Conservation (phyloP, 1,140 invertebrate genomes). For the Cherax quadricarinatus region DNA sequence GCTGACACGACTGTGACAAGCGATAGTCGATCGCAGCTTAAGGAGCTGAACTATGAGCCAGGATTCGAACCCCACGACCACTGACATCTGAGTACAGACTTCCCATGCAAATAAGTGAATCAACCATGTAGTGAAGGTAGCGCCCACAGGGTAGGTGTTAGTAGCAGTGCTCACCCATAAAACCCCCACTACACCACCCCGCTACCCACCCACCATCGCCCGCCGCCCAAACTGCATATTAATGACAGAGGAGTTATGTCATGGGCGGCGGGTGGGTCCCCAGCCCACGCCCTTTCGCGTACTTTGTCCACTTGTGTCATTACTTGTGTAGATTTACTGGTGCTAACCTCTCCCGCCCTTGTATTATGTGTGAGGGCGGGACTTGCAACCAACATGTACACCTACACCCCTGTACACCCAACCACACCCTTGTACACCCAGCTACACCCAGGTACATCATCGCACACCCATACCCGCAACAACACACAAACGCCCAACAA, state of each 20-base stretch:
- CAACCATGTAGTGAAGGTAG: too few relatives aligned
- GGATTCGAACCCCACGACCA: too few relatives aligned
- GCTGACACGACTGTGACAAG: too few relatives aligned
- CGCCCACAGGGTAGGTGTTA: too few relatives aligned
- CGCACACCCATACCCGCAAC: constrained; percentile 4
- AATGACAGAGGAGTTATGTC: constrained; percentile 32
- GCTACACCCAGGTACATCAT: not conserved
- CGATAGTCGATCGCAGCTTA: too few relatives aligned
- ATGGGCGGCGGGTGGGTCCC: constrained; percentile 17
- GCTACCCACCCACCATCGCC: not conserved
- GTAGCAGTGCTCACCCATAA: too few relatives aligned
- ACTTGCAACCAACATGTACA: not conserved
- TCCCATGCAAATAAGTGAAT: too few relatives aligned
- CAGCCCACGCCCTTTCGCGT: not conserved
- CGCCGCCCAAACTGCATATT: constrained; percentile 29
- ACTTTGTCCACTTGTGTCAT: constrained; percentile 13
- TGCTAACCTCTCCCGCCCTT: constrained; percentile 23
- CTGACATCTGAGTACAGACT: too few relatives aligned
- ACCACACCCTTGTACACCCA: not conserved
- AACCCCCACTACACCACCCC: too few relatives aligned
- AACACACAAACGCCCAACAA: constrained; percentile 27
- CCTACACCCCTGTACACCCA: not conserved
- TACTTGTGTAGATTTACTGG: constrained; percentile 19
- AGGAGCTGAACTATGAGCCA: too few relatives aligned
- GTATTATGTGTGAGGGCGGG: not conserved